Base-by-base conservation (phyloP, 2,888 invertebrate genomes). In the Miltochrista miniata region DNA sequence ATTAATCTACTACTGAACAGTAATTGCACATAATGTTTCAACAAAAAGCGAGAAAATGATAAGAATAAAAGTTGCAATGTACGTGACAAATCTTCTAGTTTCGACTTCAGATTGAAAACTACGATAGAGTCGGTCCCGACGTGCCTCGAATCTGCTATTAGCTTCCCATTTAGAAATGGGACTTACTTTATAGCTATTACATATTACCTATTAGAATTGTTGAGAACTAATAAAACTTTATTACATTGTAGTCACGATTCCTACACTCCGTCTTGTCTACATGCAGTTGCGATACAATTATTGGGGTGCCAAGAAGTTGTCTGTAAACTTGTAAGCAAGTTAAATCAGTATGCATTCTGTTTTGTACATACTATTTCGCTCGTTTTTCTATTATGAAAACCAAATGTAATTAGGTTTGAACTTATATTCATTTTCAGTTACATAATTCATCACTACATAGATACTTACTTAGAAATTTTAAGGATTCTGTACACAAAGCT, bases 71-170 rank as follows among this genome's bases (percentile, higher is more conserved):
- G 82, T 90, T 87, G 83, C 79, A 81, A 80, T 78, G 87, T 84
- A 90, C 90, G 90, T 90, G 90, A 90, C 90, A 89, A 90, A 88
- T 90, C 90, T 88, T 83, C 85, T 80, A 85, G 85, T 85, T 87
- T 84, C 81, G 81, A 85, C 79, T 85, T 83, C 70, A 87, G 86
- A 90, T 90, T 90, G 90, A 90, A 90, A 90, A 90, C 89, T 90
- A 83, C 87, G 87, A 89, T 90, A 89, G 89, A 89, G 82, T 82
- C 77, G 76, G 78, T 67, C 74, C 63, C 68, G 75, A 88, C 90
- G 90, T 90, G 90, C 77, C 56, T 65, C 63, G 90, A 88, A 87
- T 90, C 69, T 65, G 62, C 76, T 82, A 87, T 85, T 76, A 81
- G 76, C 64, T 75, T 71, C 74, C 80, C 79, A 81, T 86, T 87